Evolutionary conservation across 2,797 vertebrate species (phyloP), one percentile per base, ranked within the genome.

Genomic region (Psittacula derbiana): DNA sequence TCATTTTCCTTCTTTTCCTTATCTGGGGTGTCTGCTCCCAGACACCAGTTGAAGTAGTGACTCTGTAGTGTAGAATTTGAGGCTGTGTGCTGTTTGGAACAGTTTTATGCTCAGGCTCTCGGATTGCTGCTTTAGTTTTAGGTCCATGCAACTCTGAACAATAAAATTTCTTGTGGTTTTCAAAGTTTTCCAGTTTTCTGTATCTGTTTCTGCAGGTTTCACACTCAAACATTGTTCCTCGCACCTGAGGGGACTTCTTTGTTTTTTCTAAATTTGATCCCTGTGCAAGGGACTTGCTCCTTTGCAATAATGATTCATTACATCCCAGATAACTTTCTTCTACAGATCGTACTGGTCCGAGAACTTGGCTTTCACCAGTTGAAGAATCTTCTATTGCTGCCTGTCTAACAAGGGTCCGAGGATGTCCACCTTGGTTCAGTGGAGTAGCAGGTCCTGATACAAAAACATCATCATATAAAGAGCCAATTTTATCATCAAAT

Each of bases 101-200:
- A 9, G 98, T 97, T 87, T 99, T 98, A 80, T 98, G 98, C 31
- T 99, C 99, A 0, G 97, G 93, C 64, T 99, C 99, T 96, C 99
- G 98, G 52, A 98, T 44, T 25, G 97, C 91, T 17, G 98, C 98
- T 97, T 99, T 99, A 78, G 98, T 99, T 98, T 99, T 99, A 93
- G 99, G 99, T 94, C 99, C 99, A 8, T 99, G 99, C 93, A 99
- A 98, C 91, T 99, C 99, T 14, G 99, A 99, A 92, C 99, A 99
- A 94, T 99, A 99, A 98, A 99, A 99, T 92, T 99, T 99, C 94
- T 99, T 99, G 94, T 99, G 99, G 90, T 99, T 99, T 98, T 99
- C 99, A 94, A 99, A 99, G 91, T 99, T 99, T 97, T 99, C 99
- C 87, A 99, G 96, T 97, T 99, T 99, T 93, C 99, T 98, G 8